Base-by-base conservation (phyloP, 2,888 invertebrate genomes). In the Parnassius glacialis region DNA sequence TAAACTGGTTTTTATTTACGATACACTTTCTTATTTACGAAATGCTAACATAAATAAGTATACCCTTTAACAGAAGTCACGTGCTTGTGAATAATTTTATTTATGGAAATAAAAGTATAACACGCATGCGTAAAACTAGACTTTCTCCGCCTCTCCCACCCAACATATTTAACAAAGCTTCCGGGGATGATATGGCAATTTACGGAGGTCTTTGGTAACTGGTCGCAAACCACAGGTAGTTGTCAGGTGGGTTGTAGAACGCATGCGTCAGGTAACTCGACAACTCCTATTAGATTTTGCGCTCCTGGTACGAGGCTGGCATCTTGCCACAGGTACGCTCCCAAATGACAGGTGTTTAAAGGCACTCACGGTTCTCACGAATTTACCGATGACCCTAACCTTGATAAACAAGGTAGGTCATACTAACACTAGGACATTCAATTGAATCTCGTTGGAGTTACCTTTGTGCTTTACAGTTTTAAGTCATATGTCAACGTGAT, bases 321-420 rank as follows among this genome's bases (percentile, higher is more conserved):
- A 92, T 81, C 74, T 84, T 92, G 92, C 92, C 92, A 92, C 92
- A 92, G 92, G 92, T 92, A 92, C 76, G 85, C 84, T 87, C 80
- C 83, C 83, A 80, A 84, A 80, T 72, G 72, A 71, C 85, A 85
- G 84, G 86, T 86, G 84, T 74, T 12, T 70, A 73, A 65, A n/a
- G 75, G 73, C 73, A 81, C 84, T 78, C 82, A 80, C 71, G 76
- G 20, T 2, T 20, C 20, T 20, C 20, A 20, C 20, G 20, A 20
- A 68, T 76, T 75, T 72, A 70, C 74, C 67, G 59, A 62, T 81
- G 81, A 84, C 84, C 84, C 81, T 80, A 75, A 72, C 67, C 63
- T 54, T 47, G 45, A 20, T 50, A 57, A 20, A 12, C n/a, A 53
- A 52, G 50, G 45, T 13, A 42, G 25, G 51, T 48, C 45, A 62